phyloP scores from a whole-genome alignment of 2,113 vertebrate species.

The Tauraco erythrolophus region DNA sequence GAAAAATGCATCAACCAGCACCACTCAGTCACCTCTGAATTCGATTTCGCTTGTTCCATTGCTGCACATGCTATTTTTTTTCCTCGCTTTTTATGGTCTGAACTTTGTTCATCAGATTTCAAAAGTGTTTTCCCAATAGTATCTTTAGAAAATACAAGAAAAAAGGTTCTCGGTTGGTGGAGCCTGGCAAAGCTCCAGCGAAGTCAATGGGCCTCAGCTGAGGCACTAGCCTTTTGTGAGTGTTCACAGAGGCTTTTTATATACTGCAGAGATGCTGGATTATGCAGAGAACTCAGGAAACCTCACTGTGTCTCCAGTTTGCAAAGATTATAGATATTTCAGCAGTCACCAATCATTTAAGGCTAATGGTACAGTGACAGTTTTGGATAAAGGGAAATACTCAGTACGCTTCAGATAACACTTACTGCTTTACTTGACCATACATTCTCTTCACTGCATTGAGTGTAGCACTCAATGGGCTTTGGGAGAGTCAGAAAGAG shows the following conservation, averaged over 20 bases:
- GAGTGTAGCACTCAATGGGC: not conserved
- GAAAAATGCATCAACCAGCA: constrained; percentile 4
- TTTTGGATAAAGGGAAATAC: not conserved
- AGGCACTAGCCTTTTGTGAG: constrained; percentile 58
- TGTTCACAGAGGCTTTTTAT: constrained; percentile 60
- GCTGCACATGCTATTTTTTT: not conserved
- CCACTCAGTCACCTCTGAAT: not conserved
- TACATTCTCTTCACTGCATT: not conserved
- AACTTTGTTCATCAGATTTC: constrained; percentile 31
- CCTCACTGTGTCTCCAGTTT: not conserved
- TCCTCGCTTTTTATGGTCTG: not conserved
- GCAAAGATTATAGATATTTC: not conserved
- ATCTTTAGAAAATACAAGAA: constrained; percentile 36
- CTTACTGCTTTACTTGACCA: not conserved
- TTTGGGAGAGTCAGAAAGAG: not conserved
- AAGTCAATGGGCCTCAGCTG: constrained; percentile 37
- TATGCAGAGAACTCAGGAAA: constrained; percentile 4
- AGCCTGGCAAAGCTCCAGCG: constrained; percentile 26
- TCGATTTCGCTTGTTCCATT: not conserved
- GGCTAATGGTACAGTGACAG: not conserved
- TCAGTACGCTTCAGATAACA: not conserved
- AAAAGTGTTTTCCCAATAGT: constrained; percentile 51
- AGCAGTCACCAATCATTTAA: not conserved
- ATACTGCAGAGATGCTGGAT: constrained; percentile 1
- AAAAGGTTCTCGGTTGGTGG: constrained; percentile 20